phyloP scores from a whole-genome alignment of 2,888 invertebrate genomes.

The Agonum fuliginosum region DNA sequence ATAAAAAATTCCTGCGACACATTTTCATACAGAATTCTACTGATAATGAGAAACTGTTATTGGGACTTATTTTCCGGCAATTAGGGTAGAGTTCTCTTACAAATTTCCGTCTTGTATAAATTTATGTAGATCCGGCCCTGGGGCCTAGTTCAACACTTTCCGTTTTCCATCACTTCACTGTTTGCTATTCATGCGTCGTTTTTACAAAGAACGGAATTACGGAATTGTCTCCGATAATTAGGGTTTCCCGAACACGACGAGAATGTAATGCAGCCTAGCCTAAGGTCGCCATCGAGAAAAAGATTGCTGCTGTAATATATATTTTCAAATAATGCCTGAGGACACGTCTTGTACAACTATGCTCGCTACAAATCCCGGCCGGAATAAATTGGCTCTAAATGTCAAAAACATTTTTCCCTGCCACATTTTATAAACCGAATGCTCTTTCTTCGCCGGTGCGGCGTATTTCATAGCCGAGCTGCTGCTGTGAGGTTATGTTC shows the following conservation, averaged over 20 bases:
- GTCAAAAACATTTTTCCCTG: constrained; percentile 60
- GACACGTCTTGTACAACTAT: constrained; percentile 52
- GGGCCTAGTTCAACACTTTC: constrained; percentile 38
- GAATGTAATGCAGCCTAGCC: constrained; percentile 17
- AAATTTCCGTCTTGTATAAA: too few relatives aligned
- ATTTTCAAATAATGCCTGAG: constrained; percentile 53
- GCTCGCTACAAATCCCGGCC: constrained; percentile 49
- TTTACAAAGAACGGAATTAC: constrained; percentile 52
- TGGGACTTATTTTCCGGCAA: too few relatives aligned
- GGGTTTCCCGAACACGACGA: constrained; percentile 4
- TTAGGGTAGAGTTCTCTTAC: too few relatives aligned
- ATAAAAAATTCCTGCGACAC: too few relatives aligned
- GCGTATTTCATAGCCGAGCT: constrained; percentile 10
- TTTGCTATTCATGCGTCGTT: constrained; percentile 44
- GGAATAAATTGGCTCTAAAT: constrained; percentile 60
- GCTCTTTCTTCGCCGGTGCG: constrained; percentile 34
- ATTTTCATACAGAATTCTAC: too few relatives aligned
- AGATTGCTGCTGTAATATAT: constrained; percentile 40
- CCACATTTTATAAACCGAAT: constrained; percentile 58
- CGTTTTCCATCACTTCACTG: constrained; percentile 15
- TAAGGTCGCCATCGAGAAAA: constrained; percentile 16
- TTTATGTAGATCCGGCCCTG: too few relatives aligned
- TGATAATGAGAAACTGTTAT: too few relatives aligned
- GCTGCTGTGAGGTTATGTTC: not conserved
- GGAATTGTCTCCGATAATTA: constrained; percentile 51